Base-by-base conservation (phyloP, 2,797 vertebrate genomes). In the Amphiprion clarkii region DNA sequence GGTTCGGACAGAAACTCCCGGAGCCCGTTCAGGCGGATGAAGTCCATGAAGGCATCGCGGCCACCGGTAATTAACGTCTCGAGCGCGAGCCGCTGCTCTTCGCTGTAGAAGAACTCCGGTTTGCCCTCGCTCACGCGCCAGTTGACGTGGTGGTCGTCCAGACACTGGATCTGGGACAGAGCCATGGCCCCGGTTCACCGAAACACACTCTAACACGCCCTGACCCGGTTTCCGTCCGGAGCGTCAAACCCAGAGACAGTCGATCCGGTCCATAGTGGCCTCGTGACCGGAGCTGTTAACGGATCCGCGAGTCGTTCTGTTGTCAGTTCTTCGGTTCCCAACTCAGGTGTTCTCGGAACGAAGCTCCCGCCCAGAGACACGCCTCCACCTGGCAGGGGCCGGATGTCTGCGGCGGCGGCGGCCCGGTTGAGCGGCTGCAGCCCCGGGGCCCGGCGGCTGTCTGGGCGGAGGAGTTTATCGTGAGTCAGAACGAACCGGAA, bases 91-190 rank as follows among this genome's bases (percentile, higher is more conserved):
- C 98, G 89, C 71, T 99, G 98, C 67, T 96, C 95, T 92, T 99
- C 98, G 33, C 98, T 97, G 89, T 99, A 99, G 92, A 98, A 98
- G 77, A 99, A 99, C 92, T 99, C 98, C 0, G 98, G 97, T 60
- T 99, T 99, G 92, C 95, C 85, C 90, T 99, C 97, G 23, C 95
- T 98, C 75, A 97, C 93, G 48, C 97, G 95, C 96, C 95, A 97
- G 94, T 99, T 99, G 82, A 99, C 96, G 67, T 99, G 96, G 85
- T 96, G 96, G 52, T 99, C 93, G 25, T 99, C 96, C 86, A 99
- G 90, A 74, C 98, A 99, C 86, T 98, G 97, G 67, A 99, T 88
- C 92, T 99, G 98, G 46, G 98, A 99, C 83, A 97, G 85, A 73
- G 98, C 98, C 98, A 99, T 99, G 58, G 0, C 44, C 11, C 2